Evolutionary conservation across 2,113 vertebrate genomes (phyloP).

Genomic region (Sisor rabdophorus): DNA sequence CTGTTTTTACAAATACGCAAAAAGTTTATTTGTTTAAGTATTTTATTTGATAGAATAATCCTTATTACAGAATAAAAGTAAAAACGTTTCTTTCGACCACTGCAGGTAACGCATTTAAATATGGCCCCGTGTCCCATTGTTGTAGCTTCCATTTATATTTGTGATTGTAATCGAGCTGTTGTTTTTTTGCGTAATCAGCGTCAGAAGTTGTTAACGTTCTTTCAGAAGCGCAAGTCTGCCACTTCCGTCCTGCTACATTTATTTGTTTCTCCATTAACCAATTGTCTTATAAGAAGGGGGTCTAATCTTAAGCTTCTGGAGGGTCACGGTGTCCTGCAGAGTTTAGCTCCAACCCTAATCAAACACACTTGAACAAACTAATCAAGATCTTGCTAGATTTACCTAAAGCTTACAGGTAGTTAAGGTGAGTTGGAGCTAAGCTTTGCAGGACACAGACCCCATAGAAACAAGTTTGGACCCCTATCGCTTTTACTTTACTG

Average conservation of each 20-base stretch:
- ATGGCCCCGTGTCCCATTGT: slow-evolving; percentile 8
- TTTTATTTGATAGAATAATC: neutral
- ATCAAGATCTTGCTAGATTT: no score
- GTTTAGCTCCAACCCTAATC: no score
- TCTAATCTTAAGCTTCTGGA: no score
- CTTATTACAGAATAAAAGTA: neutral
- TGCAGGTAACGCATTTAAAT: slow-evolving; percentile 13
- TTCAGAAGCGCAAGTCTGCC: neutral
- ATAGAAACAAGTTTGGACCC: no score
- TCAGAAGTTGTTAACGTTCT: slow-evolving; percentile 2
- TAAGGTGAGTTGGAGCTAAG: no score
- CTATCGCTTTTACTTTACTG: neutral
- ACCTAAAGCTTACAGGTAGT: no score
- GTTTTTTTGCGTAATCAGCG: slow-evolving; percentile 37
- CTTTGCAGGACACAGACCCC: no score
- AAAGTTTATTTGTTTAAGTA: slow-evolving; percentile 13
- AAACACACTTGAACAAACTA: no score
- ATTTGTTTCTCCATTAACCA: neutral
- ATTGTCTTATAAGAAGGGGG: neutral
- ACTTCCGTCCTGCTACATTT: neutral
- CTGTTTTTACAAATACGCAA: neutral
- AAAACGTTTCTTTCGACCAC: slow-evolving; percentile 1
- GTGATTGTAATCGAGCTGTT: slow-evolving; percentile 35
- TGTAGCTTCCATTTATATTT: slow-evolving; percentile 26
- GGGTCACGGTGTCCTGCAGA: no score